Conservation (phyloP, 2,888 invertebrate genomes). For the Drosophila neonasuta region DNA sequence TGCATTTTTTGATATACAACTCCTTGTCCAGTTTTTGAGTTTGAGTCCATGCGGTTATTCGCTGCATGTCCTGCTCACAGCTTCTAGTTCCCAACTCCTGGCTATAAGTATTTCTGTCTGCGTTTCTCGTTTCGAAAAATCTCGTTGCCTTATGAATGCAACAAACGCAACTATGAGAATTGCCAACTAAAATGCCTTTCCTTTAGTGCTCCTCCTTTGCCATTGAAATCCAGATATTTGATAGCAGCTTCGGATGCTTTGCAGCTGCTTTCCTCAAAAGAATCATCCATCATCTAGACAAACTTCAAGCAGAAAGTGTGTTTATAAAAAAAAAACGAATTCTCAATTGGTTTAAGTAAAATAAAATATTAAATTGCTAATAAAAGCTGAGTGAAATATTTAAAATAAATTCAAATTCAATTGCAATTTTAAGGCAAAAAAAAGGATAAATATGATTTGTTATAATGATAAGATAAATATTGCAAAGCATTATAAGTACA, state of each 20-base stretch:
- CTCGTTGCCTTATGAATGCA: conserved; percentile 28
- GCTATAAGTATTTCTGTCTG: conserved; percentile 38
- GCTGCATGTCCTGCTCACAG: conserved; percentile 5
- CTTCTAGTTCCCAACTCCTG: conserved; percentile 8
- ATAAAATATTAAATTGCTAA: neutral
- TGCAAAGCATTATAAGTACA: too few relatives aligned
- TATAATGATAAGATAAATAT: too few relatives aligned
- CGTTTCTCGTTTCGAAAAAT: conserved; percentile 28
- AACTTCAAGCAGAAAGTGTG: neutral
- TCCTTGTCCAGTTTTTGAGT: conserved; percentile 11
- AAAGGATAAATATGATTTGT: too few relatives aligned
- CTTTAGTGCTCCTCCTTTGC: conserved; percentile 6
- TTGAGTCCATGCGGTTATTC: conserved; percentile 11
- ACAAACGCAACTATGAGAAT: conserved; percentile 17
- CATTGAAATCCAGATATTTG: conserved; percentile 3
- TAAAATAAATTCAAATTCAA: too few relatives aligned
- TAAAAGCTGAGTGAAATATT: neutral
- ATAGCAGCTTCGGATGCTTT: neutral
- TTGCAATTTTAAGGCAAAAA: too few relatives aligned
- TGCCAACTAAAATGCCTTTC: conserved; percentile 18
- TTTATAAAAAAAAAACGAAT: neutral
- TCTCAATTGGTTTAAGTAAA: neutral
- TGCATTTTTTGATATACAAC: conserved; percentile 13
- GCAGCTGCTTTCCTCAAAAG: neutral
- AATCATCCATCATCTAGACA: neutral